Conservation (phyloP, 2,797 vertebrate genomes). For the Cichlasoma orientale region DNA sequence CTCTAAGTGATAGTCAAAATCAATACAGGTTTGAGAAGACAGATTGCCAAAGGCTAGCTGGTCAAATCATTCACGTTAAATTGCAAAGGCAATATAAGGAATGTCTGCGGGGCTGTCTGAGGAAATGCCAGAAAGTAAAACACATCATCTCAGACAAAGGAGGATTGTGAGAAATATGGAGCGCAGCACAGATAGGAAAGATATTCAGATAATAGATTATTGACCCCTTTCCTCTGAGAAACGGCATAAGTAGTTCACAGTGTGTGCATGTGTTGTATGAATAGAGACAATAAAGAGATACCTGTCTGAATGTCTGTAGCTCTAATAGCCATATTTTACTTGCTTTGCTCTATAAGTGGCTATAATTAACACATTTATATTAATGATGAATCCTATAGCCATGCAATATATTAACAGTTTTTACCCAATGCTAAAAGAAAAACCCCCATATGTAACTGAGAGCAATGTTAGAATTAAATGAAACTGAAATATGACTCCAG, state of each 20-base stretch:
- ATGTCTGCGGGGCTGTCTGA: constrained; percentile 1
- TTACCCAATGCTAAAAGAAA: neutral
- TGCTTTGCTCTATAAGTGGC: neutral
- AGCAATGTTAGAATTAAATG: neutral
- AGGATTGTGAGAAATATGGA: neutral
- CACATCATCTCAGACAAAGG: neutral
- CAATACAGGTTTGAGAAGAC: constrained; percentile 21
- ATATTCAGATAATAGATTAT: neutral
- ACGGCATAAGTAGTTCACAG: neutral
- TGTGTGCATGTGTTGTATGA: neutral
- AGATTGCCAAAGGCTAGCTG: neutral
- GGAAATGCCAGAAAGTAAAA: constrained; percentile 14
- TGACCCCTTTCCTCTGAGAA: constrained; percentile 7
- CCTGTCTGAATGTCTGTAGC: neutral
- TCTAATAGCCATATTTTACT: neutral
- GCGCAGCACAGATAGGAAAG: neutral
- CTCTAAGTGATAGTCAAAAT: constrained; percentile 23
- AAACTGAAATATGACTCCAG: neutral
- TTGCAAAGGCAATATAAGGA: constrained; percentile 2
- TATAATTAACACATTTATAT: neutral
- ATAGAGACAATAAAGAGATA: neutral
- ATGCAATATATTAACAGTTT: neutral
- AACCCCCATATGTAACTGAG: neutral
- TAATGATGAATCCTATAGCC: neutral
- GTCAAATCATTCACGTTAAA: constrained; percentile 26